Evolutionary conservation across 2,113 vertebrate genomes (phyloP).

Genomic region (Mesembrinibis cayennensis): DNA sequence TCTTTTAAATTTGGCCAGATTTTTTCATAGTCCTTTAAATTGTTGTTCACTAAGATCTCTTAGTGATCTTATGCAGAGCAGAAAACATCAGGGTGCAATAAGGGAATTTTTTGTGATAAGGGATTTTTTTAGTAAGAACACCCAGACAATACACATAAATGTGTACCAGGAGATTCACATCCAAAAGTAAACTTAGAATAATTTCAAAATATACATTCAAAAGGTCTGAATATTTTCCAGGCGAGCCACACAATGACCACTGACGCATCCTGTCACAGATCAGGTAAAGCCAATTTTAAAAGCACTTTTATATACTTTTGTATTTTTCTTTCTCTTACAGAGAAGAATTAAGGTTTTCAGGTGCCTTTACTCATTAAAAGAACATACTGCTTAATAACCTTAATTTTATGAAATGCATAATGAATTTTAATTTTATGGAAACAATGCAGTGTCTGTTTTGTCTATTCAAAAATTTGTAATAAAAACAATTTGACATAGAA

Average conservation of each 20-base stretch:
- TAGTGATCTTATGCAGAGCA: accelerated
- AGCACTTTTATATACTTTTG: neutral
- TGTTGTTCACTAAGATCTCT: neutral
- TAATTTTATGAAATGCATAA: neutral
- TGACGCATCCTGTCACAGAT: neutral
- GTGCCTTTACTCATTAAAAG: neutral
- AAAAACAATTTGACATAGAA: neutral
- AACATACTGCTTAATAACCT: neutral
- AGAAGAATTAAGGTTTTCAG: neutral
- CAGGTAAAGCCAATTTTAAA: neutral
- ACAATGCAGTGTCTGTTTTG: neutral
- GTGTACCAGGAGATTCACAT: neutral
- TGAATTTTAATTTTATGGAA: neutral
- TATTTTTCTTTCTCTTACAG: neutral
- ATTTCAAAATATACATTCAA: neutral
- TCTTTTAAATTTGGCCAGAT: neutral
- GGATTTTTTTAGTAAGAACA: neutral
- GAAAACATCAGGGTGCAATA: neutral
- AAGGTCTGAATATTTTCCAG: neutral
- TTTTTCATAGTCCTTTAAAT: neutral
- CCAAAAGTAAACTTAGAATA: neutral
- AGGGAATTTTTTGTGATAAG: neutral
- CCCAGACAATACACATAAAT: neutral
- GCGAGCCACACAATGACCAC: neutral
- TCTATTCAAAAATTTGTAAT: neutral